Evolutionary conservation across 2,113 vertebrate species (phyloP).

Genomic region (Colistium nudipinnis): DNA sequence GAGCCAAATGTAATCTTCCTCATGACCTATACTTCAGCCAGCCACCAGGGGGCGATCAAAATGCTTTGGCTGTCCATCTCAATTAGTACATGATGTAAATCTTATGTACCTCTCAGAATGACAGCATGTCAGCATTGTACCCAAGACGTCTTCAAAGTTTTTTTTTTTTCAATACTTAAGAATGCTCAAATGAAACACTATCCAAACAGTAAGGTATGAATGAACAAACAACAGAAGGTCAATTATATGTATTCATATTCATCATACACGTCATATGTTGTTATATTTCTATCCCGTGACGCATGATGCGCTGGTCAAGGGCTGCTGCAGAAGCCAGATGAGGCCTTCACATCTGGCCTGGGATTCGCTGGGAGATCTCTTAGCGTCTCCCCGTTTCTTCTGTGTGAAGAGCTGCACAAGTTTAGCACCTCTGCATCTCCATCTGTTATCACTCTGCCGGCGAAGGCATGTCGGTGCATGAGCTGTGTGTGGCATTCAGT

Average conservation of each 20-base stretch:
- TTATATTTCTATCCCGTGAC: neutral
- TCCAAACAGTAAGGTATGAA: neutral
- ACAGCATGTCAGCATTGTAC: neutral
- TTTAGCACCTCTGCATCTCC: slow-evolving; percentile 53
- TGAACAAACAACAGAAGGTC: too few relatives aligned
- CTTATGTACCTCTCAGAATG: neutral
- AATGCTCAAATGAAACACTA: neutral
- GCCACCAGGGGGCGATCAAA: neutral
- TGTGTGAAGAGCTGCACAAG: slow-evolving; percentile 35
- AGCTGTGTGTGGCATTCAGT: slow-evolving; percentile 78
- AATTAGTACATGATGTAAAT: neutral
- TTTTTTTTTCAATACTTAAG: too few relatives aligned
- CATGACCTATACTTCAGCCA: neutral
- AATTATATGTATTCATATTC: too few relatives aligned
- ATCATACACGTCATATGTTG: too few relatives aligned
- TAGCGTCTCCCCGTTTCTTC: slow-evolving; percentile 20
- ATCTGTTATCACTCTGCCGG: slow-evolving; percentile 70
- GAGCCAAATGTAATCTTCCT: too few relatives aligned
- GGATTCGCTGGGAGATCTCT: slow-evolving; percentile 57
- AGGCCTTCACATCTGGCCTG: neutral
- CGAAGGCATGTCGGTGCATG: slow-evolving; percentile 39
- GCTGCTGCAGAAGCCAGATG: slow-evolving; percentile 3
- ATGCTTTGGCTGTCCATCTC: neutral
- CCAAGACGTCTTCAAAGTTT: too few relatives aligned
- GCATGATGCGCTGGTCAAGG: slow-evolving; percentile 1